phyloP scores from a whole-genome alignment of 2,113 vertebrate genomes.

The Aptenodytes patagonicus region DNA sequence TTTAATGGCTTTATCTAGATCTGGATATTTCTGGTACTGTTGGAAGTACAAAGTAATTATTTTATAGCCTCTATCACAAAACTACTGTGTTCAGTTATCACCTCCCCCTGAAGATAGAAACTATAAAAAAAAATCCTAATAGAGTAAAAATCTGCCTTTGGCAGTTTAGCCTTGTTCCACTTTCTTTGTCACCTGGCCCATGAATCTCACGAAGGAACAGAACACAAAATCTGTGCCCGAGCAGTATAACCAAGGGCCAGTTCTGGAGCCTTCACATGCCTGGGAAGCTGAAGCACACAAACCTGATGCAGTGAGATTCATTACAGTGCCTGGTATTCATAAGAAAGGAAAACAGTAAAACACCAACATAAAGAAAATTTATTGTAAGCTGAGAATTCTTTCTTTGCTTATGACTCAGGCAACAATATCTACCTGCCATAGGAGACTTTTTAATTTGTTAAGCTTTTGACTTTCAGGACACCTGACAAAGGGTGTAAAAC shows the following conservation, averaged over 20 bases:
- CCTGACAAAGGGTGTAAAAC: neutral
- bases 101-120: neutral
- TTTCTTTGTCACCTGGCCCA: neutral
- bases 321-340: neutral
- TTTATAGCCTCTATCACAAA: neutral
- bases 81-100: neutral
- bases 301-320: neutral
- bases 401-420: neutral
- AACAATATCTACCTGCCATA: neutral
- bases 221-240: neutral
- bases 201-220: neutral
- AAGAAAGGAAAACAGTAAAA: neutral
- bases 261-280: neutral
- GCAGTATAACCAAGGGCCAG: too few relatives aligned
- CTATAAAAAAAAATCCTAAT: neutral
- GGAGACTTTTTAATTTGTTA: neutral
- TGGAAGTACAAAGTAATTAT: neutral
- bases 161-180: neutral
- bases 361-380: neutral
- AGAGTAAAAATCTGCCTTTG: neutral
- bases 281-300: neutral
- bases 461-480: neutral
- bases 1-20: neutral
- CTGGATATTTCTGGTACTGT: neutral
- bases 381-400: neutral